Evolutionary conservation across 2,797 vertebrate genomes (phyloP).

Genomic region (Pseudochaenichthys georgianus): DNA sequence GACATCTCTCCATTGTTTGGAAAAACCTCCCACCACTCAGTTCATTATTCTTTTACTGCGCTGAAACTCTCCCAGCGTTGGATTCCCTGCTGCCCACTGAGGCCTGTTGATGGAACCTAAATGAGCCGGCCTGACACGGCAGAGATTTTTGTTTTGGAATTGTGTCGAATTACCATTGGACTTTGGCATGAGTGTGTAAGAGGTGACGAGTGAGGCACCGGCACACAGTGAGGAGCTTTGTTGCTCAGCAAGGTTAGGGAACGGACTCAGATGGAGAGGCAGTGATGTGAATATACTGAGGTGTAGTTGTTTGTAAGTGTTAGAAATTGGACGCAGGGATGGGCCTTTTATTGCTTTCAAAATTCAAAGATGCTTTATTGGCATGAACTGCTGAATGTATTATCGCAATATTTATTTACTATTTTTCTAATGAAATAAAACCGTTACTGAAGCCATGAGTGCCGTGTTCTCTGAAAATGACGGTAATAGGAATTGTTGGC

Average conservation of each 20-base stretch:
- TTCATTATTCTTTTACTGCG: conserved; percentile 62
- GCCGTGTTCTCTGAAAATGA: too few species aligned
- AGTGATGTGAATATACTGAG: conserved; percentile 3
- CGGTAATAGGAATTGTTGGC: too few species aligned
- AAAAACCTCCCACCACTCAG: conserved; percentile 58
- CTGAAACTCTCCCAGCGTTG: conserved; percentile 54
- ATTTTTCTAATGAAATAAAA: too few species aligned
- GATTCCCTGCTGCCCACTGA: conserved; percentile 48
- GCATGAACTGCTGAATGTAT: too few species aligned
- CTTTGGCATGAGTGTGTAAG: conserved; percentile 46
- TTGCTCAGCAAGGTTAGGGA: conserved; percentile 44
- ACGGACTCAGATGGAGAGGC: neutral
- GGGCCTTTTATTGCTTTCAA: neutral
- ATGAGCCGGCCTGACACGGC: conserved; percentile 46
- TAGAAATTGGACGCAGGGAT: neutral
- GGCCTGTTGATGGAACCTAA: conserved; percentile 57
- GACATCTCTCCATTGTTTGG: conserved; percentile 53
- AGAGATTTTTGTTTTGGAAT: conserved; percentile 59
- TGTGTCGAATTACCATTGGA: conserved; percentile 72
- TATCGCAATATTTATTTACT: too few species aligned
- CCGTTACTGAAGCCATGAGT: too few species aligned
- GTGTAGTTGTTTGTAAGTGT: neutral
- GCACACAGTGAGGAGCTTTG: conserved; percentile 75
- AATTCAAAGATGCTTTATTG: too few species aligned
- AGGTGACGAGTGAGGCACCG: conserved; percentile 50